phyloP scores from a whole-genome alignment of 2,113 vertebrate species.

The Rhynchopsitta pachyrhyncha region DNA sequence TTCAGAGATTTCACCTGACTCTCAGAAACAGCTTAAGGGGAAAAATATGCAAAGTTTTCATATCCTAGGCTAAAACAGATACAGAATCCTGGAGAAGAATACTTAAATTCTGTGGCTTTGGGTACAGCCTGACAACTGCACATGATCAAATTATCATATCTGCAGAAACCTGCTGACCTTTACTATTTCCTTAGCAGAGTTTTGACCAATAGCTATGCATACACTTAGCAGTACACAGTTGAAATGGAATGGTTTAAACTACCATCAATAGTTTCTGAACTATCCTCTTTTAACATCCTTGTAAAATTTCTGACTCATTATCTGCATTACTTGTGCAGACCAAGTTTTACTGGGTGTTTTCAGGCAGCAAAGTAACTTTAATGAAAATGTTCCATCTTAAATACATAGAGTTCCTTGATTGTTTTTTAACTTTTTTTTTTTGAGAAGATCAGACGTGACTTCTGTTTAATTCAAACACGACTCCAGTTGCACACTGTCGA shows the following conservation, averaged over 20 bases:
- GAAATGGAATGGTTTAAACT: background rate
- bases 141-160: background rate
- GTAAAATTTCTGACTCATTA: background rate
- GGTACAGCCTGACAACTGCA: background rate
- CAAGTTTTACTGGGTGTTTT: background rate
- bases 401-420: rapidly evolving
- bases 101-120: background rate
- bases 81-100: background rate
- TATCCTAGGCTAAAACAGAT: background rate
- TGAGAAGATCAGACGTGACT: background rate
- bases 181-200: background rate
- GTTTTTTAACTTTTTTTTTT: background rate
- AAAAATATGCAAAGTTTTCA: rapidly evolving
- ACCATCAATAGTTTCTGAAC: background rate
- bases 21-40: background rate
- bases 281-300: background rate
- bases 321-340: background rate
- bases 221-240: rapidly evolving
- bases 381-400: background rate
- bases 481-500: background rate
- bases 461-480: background rate
- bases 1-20: background rate
- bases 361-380: background rate
- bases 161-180: background rate
- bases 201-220: background rate